Percentiles rank a stretch among this genome's conserved stretches.
These are phyloP conservation scores for Montipora cactus DNA, from an alignment of 64 coral and sea anemone species.

Conservation along the genomic window DNA sequence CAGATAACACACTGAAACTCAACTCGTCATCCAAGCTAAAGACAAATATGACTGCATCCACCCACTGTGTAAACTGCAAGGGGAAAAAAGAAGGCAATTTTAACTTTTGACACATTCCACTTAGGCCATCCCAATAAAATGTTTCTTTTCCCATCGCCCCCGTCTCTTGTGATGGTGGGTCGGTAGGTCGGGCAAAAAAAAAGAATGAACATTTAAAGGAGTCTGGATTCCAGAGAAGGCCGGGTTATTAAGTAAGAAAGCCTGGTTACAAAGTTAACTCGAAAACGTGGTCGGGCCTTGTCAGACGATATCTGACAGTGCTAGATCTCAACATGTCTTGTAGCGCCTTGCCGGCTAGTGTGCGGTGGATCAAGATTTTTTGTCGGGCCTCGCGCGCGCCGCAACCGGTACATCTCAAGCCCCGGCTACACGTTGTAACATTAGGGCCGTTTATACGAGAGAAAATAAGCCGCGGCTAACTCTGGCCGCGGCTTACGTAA, in stretches of 20 bases:
- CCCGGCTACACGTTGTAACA: too few relatives aligned
- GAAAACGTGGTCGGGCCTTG: not conserved
- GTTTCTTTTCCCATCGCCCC: too few relatives aligned
- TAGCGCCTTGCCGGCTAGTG: too few relatives aligned
- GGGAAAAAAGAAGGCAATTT: not conserved
- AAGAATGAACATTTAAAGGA: not conserved
- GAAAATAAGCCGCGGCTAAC: too few relatives aligned
- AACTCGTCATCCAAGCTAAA: slow-evolving; percentile 98
- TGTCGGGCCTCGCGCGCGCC: too few relatives aligned
- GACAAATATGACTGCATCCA: slow-evolving; percentile 98
- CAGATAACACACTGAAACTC: slow-evolving; percentile 88
- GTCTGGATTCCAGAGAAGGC: not conserved
- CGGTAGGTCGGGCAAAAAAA: not conserved
- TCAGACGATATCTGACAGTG: too few relatives aligned
- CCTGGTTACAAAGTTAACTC: not conserved
- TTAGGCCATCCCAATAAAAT: not conserved
- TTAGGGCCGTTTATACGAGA: too few relatives aligned
- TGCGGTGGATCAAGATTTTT: too few relatives aligned
- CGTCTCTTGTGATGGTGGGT: too few relatives aligned
- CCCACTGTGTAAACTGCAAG: slow-evolving; percentile 96
- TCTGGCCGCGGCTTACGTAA: too few relatives aligned
- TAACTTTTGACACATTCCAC: not conserved
- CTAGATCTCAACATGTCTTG: too few relatives aligned
- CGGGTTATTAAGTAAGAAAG: not conserved
- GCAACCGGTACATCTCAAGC: too few relatives aligned